Base-by-base conservation (phyloP, 2,797 vertebrate species). In the Myotis planiceps region DNA sequence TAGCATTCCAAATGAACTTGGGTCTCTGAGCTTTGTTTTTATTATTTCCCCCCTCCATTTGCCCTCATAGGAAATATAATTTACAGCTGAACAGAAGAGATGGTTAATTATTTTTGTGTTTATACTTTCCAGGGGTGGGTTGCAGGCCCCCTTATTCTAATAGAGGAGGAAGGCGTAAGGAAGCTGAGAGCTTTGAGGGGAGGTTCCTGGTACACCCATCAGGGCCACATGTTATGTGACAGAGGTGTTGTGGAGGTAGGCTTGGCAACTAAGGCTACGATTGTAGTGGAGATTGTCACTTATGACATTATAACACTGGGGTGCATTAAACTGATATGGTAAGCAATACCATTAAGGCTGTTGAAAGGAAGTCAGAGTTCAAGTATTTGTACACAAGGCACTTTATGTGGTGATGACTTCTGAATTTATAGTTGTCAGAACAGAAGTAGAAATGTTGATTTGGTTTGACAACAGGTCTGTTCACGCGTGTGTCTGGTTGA, bases 1-100 rank as follows among this genome's bases (percentile, higher is more conserved):
- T 97, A 97, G 97, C 97, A 96, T 98, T 98, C 98, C 96, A 98
- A 98, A 98, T 98, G 98, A 98, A 98, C 96, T 90, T 98, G 94
- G 79, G 90, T 96, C 85, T 97, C 93, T 29, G 45, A 45, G 92
- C 72, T 80, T 95, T 78, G 90, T 86, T 79, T 83, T 78, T 86
- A 63, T 88, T 60, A 45, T 39, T 71, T 32, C 79, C 63, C 83
- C 65, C 6, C 63, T 88, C 58, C 6, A 16, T 91, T 82, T 96
- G 89, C 71, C 65, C 58, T 93, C 89, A 25, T 19, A 88, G 92
- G 88, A 78, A 92, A 95, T 42, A 34, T 83, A 93, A 93, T 72
- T 96, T 94, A 87, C 60, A 83, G 74, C 51, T 72, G 82, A 95
- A 82, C 76, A 91, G 90, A 96, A 94, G 76, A 97, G 79, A 97